phyloP scores from a whole-genome alignment of 2,113 vertebrate species.

The Perccottus glenii region DNA sequence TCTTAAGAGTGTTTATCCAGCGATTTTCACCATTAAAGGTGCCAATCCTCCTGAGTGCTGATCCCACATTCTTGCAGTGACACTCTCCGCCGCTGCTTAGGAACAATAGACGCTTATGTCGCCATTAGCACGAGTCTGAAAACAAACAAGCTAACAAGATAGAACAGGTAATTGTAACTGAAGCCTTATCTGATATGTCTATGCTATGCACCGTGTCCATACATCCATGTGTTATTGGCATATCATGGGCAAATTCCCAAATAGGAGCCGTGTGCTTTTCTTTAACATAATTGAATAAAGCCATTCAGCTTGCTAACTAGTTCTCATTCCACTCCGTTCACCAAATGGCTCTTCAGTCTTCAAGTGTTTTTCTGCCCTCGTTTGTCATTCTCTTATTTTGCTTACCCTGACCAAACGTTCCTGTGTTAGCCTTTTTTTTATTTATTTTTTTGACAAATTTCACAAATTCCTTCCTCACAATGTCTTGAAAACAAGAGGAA shows the following conservation, averaged over 20 bases:
- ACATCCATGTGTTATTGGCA: neutral
- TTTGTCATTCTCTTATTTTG: neutral
- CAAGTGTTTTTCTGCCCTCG: conserved; percentile 1
- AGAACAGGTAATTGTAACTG: neutral
- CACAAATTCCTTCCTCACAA: conserved; percentile 19
- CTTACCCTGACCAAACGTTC: neutral
- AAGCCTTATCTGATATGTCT: neutral
- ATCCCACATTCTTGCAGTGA: conserved; percentile 52
- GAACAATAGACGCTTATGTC: conserved; percentile 54
- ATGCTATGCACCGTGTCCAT: neutral
- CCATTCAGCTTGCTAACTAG: conserved; percentile 7
- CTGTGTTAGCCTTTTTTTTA: neutral
- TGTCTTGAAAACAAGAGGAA: conserved; percentile 24
- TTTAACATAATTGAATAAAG: conserved; percentile 36
- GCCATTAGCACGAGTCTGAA: neutral
- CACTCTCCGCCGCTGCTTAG: conserved; percentile 25
- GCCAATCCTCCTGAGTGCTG: conserved; percentile 41
- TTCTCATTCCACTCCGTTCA: conserved; percentile 13
- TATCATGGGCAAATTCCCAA: conserved; percentile 35
- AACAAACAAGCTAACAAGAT: conserved; percentile 38
- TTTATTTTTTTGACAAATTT: conserved; percentile 16
- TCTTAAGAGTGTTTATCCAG: conserved; percentile 61
- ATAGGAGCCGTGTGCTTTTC: conserved; percentile 25
- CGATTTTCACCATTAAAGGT: conserved; percentile 49
- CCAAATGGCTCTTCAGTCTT: neutral